Base-by-base conservation (phyloP, 2,797 vertebrate genomes). In the Pangasius krempfi region DNA sequence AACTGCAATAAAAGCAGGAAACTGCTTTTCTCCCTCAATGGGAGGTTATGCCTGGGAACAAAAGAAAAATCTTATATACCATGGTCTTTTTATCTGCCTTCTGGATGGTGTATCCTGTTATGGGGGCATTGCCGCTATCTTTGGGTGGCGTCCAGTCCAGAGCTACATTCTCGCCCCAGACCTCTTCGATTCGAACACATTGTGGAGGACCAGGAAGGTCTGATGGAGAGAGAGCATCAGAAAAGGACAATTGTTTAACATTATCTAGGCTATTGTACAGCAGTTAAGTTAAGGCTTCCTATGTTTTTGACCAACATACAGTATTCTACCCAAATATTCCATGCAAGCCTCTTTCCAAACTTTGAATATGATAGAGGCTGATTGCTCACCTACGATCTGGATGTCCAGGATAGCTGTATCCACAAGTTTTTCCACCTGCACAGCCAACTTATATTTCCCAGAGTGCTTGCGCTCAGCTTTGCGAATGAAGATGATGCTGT, bases 81-180 rank as follows among this genome's bases (percentile, higher is more conserved):
- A 99, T 99, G 72, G 98, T 99, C 93, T 99, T 99, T 92, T 98
- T 99, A 93, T 99, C 99, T 44, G 99, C 99, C 95, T 99, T 99
- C 95, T 99, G 98, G 93, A 99, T 99, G 5, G 98, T 99, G 92
- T 99, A 99, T 84, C 99, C 99, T 40, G 96, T 98, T 90, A 99
- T 99, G 81, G 96, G 96, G 22, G 98, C 97, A n/a, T 99, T 99
- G 70, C 99, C 99, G 2, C 94, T 97, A 92, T 99, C 98, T 90
- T 96, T 97, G 1, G 99, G 99, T 62, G 97, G 97, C 40, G 94
- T 97, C 99, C 99, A 99, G n/a, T 96, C 96, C 76, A 99, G 95
- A 92, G 98, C 98, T 58, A 98, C 99, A 4, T 99, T 99, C 89
- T 95, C 97, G 87, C 98, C 98, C 99, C 98, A 99, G 18, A 99